Conservation (phyloP, 2,888 invertebrate genomes). For the Sphaeridia pumilis region DNA sequence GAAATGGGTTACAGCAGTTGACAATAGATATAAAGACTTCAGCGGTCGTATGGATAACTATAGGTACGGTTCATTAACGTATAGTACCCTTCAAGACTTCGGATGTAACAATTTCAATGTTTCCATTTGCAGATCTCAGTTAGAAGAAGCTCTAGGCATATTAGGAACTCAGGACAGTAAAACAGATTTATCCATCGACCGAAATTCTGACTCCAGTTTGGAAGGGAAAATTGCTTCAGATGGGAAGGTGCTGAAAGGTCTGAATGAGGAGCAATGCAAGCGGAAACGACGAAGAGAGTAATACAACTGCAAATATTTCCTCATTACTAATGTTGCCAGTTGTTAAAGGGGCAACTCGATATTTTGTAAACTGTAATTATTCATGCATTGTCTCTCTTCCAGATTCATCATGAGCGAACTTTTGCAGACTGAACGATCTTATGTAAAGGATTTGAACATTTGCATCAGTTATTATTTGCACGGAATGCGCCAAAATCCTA, state of each 20-base stretch:
- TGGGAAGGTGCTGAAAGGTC: conserved; percentile 56
- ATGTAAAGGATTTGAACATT: conserved; percentile 89
- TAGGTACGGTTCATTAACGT: no score
- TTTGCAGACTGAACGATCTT: conserved; percentile 89
- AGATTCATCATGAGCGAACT: conserved; percentile 97
- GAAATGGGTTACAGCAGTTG: conserved; percentile 90
- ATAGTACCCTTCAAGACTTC: no score
- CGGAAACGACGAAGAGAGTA: conserved; percentile 89
- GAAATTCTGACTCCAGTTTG: conserved; percentile 68
- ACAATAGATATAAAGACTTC: conserved; percentile 84
- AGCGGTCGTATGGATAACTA: conserved; percentile 81
- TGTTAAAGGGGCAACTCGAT: no score
- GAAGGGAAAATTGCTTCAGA: conserved; percentile 66
- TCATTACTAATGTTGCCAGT: no score
- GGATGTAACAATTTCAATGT: no score
- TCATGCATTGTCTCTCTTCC: conserved; percentile 31
- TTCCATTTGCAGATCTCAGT: conserved; percentile 54
- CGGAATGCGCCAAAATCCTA: conserved; percentile 59
- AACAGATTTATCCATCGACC: conserved; percentile 52
- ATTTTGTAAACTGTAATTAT: no score
- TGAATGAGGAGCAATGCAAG: conserved; percentile 85
- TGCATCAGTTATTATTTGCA: conserved; percentile 79
- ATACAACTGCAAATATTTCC: no score
- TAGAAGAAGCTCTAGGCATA: conserved; percentile 67
- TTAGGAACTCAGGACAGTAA: conserved; percentile 46